Base-by-base conservation (phyloP, 1,140 invertebrate species). In the Solenopsis invicta region DNA sequence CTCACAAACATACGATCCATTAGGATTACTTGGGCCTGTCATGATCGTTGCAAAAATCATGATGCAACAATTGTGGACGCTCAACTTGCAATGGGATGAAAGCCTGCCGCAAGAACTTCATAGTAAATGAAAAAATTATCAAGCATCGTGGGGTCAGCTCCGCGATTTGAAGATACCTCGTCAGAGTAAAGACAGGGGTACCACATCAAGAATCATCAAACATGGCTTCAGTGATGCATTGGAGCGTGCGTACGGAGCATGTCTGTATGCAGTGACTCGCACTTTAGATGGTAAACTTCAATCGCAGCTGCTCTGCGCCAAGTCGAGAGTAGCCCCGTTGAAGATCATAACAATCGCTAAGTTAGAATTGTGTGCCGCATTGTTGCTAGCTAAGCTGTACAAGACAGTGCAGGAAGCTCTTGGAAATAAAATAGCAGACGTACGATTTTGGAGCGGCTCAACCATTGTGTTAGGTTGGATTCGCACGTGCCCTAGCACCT, bases 281-380 rank as follows among this genome's bases (percentile, higher is more conserved):
- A 16, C 34, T 16, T n/a, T 9, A 45, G 41, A 45, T 8, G 71
- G 82, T 8, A 29, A 24, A 1, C n/a, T 29, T 16, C 5, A 16
- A 3, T 21, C 18, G 2, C 16, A 67, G 16, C 6, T 85, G 1
- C 41, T 85, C 4, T 85, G 71, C 45, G 52, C 82, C 8, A 85
- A 76, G 56, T 66, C 71, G 6, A 71, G 75, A 16, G 75, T 86
- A 4, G 85, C 85, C 2, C 85, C 75, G 0, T 24, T 86, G 5
- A 86, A 69, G 24, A 3, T 66, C 4, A 18, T 59, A 0, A 62
- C 85, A 0, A 1, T 86, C 0, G 41, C 85, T 0, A 34, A 74
- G 37, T 41, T 78, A 1, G 75, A 78, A 24, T 29, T 80, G 1
- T 56, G n/a, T 2, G 85, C 74, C 0, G 85, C 75, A 2, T 18